Conservation (phyloP, 2,888 invertebrate species). For the Sinhomidia bicolor region DNA sequence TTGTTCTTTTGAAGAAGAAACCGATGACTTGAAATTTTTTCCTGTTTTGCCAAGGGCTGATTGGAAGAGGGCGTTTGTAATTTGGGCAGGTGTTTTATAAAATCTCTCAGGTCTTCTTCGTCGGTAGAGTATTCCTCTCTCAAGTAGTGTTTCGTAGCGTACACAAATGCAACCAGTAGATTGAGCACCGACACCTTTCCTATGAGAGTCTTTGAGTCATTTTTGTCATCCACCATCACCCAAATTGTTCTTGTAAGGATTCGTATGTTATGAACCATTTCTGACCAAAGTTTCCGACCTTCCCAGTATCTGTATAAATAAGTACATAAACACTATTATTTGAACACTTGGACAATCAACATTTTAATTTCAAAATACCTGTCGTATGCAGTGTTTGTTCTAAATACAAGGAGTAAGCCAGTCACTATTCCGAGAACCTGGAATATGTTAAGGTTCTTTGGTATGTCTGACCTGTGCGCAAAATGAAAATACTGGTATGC, state of each 20-base stretch:
- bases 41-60: slow-evolving; percentile 48
- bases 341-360: too few species aligned
- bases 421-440: slow-evolving; percentile 73
- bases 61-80: slow-evolving; percentile 76
- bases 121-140: slow-evolving; percentile 77
- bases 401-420: slow-evolving; percentile 52
- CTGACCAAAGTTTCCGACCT: slow-evolving; percentile 58
- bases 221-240: slow-evolving; percentile 72
- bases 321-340: too few species aligned
- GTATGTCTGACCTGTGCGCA: background rate
- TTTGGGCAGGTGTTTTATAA: slow-evolving; percentile 64
- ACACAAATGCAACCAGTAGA: slow-evolving; percentile 69
- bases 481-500: background rate
- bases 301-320: background rate
- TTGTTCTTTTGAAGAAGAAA: too few species aligned
- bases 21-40: background rate
- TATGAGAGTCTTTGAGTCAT: slow-evolving; percentile 26
- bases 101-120: slow-evolving; percentile 66
- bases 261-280: slow-evolving; percentile 69
- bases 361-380: slow-evolving; percentile 24
- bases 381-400: slow-evolving; percentile 75
- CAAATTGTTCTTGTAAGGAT: slow-evolving; percentile 73
- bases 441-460: slow-evolving; percentile 5
- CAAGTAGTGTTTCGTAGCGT: slow-evolving; percentile 76
- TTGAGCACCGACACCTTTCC: slow-evolving; percentile 74